Conservation (phyloP, 2,113 vertebrate species). For the Mohoua ochrocephala region DNA sequence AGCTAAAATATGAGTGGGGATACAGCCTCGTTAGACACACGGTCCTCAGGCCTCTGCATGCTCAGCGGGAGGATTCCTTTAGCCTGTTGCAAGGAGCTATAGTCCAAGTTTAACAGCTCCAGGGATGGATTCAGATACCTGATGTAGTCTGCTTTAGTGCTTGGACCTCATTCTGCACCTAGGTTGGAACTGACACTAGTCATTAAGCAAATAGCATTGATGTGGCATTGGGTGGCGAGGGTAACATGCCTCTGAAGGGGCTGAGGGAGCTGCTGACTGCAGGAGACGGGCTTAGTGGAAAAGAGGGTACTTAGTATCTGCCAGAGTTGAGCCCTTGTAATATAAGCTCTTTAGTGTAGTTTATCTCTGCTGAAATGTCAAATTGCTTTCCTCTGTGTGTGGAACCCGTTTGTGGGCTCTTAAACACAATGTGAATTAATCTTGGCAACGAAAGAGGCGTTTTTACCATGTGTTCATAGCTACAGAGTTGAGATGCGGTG, state of each 20-base stretch:
- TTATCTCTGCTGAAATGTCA: conserved; percentile 26
- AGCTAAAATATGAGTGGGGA: conserved; percentile 71
- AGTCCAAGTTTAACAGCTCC: conserved; percentile 34
- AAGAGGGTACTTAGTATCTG: neutral
- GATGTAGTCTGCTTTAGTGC: neutral
- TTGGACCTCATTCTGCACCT: neutral
- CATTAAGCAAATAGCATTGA: neutral
- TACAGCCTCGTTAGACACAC: conserved; percentile 74
- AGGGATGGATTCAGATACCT: neutral
- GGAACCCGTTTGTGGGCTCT: neutral
- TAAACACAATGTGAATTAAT: neutral
- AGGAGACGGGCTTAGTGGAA: neutral
- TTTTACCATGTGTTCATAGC: neutral
- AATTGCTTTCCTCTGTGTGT: neutral
- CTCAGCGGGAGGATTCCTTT: conserved; percentile 43
- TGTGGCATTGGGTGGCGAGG: neutral
- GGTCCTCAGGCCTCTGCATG: conserved; percentile 49
- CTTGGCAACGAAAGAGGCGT: neutral
- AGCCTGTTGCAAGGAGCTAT: conserved; percentile 49
- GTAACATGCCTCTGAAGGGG: neutral
- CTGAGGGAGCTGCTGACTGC: neutral
- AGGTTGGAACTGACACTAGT: neutral
- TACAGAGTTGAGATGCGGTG: neutral
- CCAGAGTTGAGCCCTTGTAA: conserved; percentile 5
- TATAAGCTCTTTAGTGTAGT: conserved; percentile 2